Evolutionary conservation across 2,888 invertebrate species (phyloP).

Genomic region (Syrista parreyssii): DNA sequence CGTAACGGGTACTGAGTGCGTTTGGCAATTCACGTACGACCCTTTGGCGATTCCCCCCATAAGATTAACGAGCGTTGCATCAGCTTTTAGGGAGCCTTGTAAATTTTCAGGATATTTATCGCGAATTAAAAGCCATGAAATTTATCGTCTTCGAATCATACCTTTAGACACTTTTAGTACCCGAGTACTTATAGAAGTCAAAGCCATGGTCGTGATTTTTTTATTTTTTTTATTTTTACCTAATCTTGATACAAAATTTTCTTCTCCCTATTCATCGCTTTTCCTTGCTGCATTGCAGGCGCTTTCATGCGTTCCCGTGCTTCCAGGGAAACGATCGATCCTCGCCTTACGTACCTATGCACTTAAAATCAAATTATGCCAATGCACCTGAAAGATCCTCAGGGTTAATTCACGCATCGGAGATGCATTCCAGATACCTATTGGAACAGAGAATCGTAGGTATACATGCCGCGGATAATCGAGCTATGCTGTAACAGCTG

Average conservation of each 20-base stretch:
- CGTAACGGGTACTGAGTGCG: neutral
- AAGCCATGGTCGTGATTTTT: too few species aligned
- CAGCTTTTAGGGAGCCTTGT: conserved; percentile 2
- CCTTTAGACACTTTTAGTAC: neutral
- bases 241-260: neutral
- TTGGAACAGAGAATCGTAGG: neutral
- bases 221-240: neutral
- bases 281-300: too few species aligned
- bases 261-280: neutral
- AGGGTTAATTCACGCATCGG: neutral
- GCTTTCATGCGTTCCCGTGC: neutral
- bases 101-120: conserved; percentile 44
- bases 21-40: neutral
- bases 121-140: conserved; percentile 56
- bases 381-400: neutral
- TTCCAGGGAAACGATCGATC: neutral
- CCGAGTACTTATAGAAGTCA: neutral
- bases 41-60: neutral
- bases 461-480: neutral
- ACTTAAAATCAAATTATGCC: neutral
- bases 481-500: neutral
- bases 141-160: conserved; percentile 1
- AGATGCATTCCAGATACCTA: neutral
- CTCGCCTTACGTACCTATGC: neutral
- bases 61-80: neutral